Base-by-base conservation (phyloP, 2,797 vertebrate species). In the Lagodon rhomboides region DNA sequence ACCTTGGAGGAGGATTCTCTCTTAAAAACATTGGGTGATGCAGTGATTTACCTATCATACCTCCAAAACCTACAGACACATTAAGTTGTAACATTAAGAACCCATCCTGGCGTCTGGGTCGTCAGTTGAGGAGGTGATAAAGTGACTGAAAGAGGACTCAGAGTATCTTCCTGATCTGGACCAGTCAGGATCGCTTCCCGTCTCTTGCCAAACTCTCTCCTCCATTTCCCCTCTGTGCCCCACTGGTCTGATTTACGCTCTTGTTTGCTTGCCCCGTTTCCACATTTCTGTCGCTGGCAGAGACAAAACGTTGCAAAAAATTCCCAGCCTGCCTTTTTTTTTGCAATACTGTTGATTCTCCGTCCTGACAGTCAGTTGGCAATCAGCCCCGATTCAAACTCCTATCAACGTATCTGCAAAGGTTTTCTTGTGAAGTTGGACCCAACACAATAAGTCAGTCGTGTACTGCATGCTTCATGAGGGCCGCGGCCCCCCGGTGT, bases 201-300 rank as follows among this genome's bases (percentile, higher is more conserved):
- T 81, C 67, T 77, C 68, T 49, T 58, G 23, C 71, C 53, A 72
- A 78, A 60, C 62, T 66, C 79, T 76, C 59, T 41, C 55, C 47
- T 68, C 51, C 41, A 30, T 81, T 87, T 85, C 67, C 80, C 77
- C 63, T 51, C 55, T 72, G 85, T 49, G 71, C 67, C 84, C 72
- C 51, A 69, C 79, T 66, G 73, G 62, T 86, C 70, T 88, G 89
- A 92, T 92, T 91, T 89, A 89, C 46, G 1, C 60, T 27, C 67
- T 79, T 82, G 70, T 86, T 88, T 83, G 46, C 81, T 82, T 49
- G 53, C 62, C 64, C 74, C 65, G 68, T 79, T 92, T 87, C 75
- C 85, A 89, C 25, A 38, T 84, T 70, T 90, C 67, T 80, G 41
- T 3, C 50, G 62, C 38, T 17, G 38, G 61, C 80, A 30, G 30